Conservation (phyloP, 2,888 invertebrate genomes). For the Polyploca ridens region DNA sequence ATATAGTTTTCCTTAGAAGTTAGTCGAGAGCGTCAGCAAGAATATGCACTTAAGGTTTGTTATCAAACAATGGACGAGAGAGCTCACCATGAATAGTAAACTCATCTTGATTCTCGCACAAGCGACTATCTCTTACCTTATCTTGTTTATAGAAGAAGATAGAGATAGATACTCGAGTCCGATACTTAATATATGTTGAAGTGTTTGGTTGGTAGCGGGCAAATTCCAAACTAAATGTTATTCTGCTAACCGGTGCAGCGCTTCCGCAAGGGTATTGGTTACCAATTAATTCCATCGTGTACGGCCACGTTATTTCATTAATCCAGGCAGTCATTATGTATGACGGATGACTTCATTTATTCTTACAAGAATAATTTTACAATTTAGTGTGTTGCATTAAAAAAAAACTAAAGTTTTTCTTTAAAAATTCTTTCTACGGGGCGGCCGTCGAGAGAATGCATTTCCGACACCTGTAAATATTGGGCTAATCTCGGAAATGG, state of each 20-base stretch:
- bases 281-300: slow-evolving; percentile 18
- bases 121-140: slow-evolving; percentile 18
- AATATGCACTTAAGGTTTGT: slow-evolving; percentile 28
- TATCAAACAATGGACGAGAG: slow-evolving; percentile 28
- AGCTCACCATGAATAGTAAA: slow-evolving; percentile 20
- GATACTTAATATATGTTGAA: slow-evolving; percentile 13
- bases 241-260: slow-evolving; percentile 25
- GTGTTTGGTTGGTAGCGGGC: slow-evolving; percentile 12
- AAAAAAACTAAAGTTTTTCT: no score
- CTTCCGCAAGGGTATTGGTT: slow-evolving; percentile 24
- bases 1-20: slow-evolving; percentile 12
- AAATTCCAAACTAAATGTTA: slow-evolving; percentile 22
- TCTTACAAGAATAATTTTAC: neutral
- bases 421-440: no score
- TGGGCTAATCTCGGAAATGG: no score
- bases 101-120: slow-evolving; percentile 20
- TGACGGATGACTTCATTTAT: neutral
- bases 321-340: neutral
- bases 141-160: slow-evolving; percentile 5
- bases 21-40: slow-evolving; percentile 20
- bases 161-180: neutral
- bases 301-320: neutral
- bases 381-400: no score
- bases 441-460: no score
- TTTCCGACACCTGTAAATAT: no score